Conservation (phyloP, 2,797 vertebrate genomes). For the Allobates femoralis region DNA sequence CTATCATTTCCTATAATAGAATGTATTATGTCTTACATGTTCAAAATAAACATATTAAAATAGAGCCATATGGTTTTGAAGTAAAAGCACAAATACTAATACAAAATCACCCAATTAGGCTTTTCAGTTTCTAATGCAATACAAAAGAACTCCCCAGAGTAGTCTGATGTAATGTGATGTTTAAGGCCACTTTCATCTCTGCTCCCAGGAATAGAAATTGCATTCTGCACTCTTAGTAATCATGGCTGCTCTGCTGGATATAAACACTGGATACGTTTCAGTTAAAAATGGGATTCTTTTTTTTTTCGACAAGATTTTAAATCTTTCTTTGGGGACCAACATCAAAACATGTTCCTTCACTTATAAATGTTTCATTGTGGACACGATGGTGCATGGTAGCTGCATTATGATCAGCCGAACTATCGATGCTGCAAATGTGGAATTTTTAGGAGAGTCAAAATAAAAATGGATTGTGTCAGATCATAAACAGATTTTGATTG, state of each 20-base stretch:
- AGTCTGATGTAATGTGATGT: background rate
- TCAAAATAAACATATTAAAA: slow-evolving; percentile 63
- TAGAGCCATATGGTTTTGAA: slow-evolving; percentile 61
- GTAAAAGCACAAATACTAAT: slow-evolving; percentile 54
- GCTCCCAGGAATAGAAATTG: slow-evolving; percentile 61
- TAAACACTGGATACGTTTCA: slow-evolving; percentile 61
- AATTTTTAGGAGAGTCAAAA: background rate
- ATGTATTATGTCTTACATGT: slow-evolving; percentile 54
- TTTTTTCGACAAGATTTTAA: slow-evolving; percentile 40
- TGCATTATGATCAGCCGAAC: background rate
- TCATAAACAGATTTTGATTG: too few species aligned
- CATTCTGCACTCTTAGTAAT: slow-evolving; percentile 61
- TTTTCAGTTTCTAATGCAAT: background rate
- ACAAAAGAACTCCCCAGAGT: background rate
- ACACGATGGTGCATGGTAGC: background rate
- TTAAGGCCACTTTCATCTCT: slow-evolving; percentile 22
- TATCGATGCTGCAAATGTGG: background rate
- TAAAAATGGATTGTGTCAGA: background rate
- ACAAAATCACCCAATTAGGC: slow-evolving; percentile 57
- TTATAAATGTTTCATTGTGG: slow-evolving; percentile 5
- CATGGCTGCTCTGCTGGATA: slow-evolving; percentile 62
- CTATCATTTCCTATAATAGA: slow-evolving; percentile 54
- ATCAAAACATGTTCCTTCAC: slow-evolving; percentile 33
- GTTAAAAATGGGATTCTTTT: slow-evolving; percentile 56
- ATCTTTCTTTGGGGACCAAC: slow-evolving; percentile 35